These are phyloP conservation scores for Odontomyia ornata DNA, from an alignment of 2,888 invertebrate genomes.

Conservation along the genomic window DNA sequence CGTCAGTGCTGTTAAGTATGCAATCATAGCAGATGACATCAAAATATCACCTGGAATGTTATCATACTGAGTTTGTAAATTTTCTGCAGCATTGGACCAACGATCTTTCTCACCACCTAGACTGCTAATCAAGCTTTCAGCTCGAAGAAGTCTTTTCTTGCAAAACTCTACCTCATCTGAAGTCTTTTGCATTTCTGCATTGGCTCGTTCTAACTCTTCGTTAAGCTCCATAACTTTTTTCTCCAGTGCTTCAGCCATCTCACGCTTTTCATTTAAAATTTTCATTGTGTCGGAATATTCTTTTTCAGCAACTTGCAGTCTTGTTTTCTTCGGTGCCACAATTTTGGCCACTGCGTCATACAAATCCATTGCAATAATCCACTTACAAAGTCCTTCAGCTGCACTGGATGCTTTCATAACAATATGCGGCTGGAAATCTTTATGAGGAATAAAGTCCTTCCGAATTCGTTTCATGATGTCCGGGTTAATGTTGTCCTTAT, in stretches of 20 bases:
- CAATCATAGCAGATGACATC: slow-evolving; percentile 86
- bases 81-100: slow-evolving; percentile 82
- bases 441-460: slow-evolving; percentile 78
- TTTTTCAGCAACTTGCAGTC: slow-evolving; percentile 80
- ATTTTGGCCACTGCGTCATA: slow-evolving; percentile 86
- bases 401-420: slow-evolving; percentile 86
- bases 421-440: slow-evolving; percentile 82
- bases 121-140: slow-evolving; percentile 87
- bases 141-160: slow-evolving; percentile 82
- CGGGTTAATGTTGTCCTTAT: slow-evolving; percentile 76
- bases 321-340: slow-evolving; percentile 89
- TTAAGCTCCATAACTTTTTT: slow-evolving; percentile 77
- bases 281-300: slow-evolving; percentile 86
- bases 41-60: slow-evolving; percentile 89
- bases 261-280: slow-evolving; percentile 83
- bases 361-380: slow-evolving; percentile 93
- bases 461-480: slow-evolving; percentile 84
- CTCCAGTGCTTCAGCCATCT: slow-evolving; percentile 79
- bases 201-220: slow-evolving; percentile 75
- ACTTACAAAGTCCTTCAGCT: slow-evolving; percentile 91
- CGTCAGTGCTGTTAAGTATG: slow-evolving; percentile 89
- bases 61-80: slow-evolving; percentile 78
- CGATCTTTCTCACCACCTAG: slow-evolving; percentile 88
- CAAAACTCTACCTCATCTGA: slow-evolving; percentile 84
- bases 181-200: slow-evolving; percentile 78